phyloP scores from a whole-genome alignment of 2,797 vertebrate genomes.

The Nannoperca obscura region DNA sequence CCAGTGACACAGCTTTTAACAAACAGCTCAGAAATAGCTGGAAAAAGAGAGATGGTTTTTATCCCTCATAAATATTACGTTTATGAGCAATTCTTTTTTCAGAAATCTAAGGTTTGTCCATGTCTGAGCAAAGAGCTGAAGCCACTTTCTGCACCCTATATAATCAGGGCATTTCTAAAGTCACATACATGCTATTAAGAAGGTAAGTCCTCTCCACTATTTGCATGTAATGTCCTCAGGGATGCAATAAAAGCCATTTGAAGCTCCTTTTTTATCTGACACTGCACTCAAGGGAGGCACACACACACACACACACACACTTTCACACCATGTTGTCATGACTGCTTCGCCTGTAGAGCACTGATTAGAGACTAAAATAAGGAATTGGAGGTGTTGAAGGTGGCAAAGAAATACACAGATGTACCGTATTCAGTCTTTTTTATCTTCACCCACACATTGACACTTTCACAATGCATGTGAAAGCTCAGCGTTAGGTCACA shows the following conservation, averaged over 20 bases:
- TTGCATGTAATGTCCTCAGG: conserved; percentile 14
- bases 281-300: conserved; percentile 18
- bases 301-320: conserved; percentile 28
- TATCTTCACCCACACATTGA: conserved; percentile 59
- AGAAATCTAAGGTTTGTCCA: not conserved
- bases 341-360: conserved; percentile 47
- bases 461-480: conserved; percentile 39
- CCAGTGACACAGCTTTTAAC: conserved; percentile 35
- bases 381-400: conserved; percentile 27
- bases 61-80: conserved; percentile 1
- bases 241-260: conserved; percentile 33
- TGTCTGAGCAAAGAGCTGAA: conserved; percentile 4
- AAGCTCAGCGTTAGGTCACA: conserved; percentile 20
- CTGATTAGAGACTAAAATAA: conserved; percentile 66
- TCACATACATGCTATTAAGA: not conserved
- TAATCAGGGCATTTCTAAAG: conserved; percentile 2
- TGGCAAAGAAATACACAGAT: conserved; percentile 21
- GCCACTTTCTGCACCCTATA: not conserved
- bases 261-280: conserved; percentile 23
- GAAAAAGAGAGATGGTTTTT: conserved; percentile 18
- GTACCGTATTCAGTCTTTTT: conserved; percentile 27
- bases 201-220: conserved; percentile 1
- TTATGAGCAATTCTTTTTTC: conserved; percentile 7
- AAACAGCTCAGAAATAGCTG: conserved; percentile 32
- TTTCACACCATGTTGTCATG: conserved; percentile 54